These are phyloP conservation scores for Discoglossus pictus DNA, from an alignment of 2,797 vertebrate genomes.

Conservation along the genomic window DNA sequence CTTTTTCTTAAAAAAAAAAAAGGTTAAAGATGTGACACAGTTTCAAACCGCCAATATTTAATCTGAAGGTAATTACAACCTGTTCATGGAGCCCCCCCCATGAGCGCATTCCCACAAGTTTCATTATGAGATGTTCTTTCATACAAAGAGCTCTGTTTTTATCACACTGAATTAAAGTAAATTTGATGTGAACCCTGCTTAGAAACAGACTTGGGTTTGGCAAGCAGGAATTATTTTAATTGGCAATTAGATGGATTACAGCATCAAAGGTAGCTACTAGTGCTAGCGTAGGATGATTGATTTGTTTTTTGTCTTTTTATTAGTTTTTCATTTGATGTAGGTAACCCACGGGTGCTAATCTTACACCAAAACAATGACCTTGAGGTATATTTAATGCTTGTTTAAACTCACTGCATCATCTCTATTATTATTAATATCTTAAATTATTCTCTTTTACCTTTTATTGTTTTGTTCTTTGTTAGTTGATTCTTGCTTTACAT, in stretches of 20 bases:
- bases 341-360: neutral
- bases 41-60: too few species aligned
- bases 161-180: neutral
- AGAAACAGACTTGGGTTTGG: neutral
- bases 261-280: conserved; percentile 11
- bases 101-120: too few species aligned
- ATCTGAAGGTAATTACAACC: too few species aligned
- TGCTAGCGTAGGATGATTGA: neutral
- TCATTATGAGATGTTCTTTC: too few species aligned
- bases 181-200: neutral
- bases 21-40: too few species aligned
- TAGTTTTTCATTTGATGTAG: neutral
- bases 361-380: conserved; percentile 13
- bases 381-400: conserved; percentile 19
- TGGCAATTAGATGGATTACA: conserved; percentile 38
- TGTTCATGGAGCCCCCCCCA: too few species aligned
- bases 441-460: too few species aligned
- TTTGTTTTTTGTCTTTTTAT: neutral
- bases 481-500: too few species aligned
- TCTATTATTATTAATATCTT: too few species aligned
- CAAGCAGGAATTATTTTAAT: neutral
- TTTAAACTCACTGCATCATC: conserved; percentile 23
- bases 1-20: too few species aligned
- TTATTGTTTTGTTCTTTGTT: too few species aligned
- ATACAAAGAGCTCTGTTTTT: too few species aligned